Evolutionary conservation across 2,888 invertebrate genomes (phyloP).

Genomic region (Thereva unica): DNA sequence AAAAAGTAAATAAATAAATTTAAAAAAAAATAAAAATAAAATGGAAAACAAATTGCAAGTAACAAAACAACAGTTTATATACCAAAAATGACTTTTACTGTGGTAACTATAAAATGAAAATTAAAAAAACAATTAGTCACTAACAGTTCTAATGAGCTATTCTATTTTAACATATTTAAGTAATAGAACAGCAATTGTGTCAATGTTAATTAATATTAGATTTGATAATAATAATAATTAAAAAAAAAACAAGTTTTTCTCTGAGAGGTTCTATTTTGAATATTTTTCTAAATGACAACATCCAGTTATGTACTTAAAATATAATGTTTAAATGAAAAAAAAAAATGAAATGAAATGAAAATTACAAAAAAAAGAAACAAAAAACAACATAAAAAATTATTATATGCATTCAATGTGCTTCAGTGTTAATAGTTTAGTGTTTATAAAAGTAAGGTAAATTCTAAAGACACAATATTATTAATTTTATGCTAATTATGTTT

Average conservation of each 20-base stretch:
- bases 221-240: constrained; percentile 37
- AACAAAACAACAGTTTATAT: not conserved
- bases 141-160: constrained; percentile 30
- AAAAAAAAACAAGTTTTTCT: constrained; percentile 39
- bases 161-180: constrained; percentile 26
- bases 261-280: constrained; percentile 43
- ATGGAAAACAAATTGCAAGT: constrained; percentile 1
- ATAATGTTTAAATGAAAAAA: too few species aligned
- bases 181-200: constrained; percentile 38
- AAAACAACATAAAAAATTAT: constrained; percentile 20
- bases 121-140: constrained; percentile 30
- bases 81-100: constrained; percentile 32
- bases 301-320: not conserved
- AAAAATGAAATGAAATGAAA: not conserved
- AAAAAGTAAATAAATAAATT: constrained; percentile 1
- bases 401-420: constrained; percentile 41
- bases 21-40: constrained; percentile 6
- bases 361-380: constrained; percentile 19
- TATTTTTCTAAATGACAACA: constrained; percentile 40
- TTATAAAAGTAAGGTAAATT: constrained; percentile 25
- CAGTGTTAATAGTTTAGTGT: constrained; percentile 38
- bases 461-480: constrained; percentile 18
- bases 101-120: constrained; percentile 32
- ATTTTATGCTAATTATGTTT: not conserved
- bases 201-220: constrained; percentile 39